Evolutionary conservation across 2,888 invertebrate species (phyloP).

Genomic region (Mellilla xanthometata): DNA sequence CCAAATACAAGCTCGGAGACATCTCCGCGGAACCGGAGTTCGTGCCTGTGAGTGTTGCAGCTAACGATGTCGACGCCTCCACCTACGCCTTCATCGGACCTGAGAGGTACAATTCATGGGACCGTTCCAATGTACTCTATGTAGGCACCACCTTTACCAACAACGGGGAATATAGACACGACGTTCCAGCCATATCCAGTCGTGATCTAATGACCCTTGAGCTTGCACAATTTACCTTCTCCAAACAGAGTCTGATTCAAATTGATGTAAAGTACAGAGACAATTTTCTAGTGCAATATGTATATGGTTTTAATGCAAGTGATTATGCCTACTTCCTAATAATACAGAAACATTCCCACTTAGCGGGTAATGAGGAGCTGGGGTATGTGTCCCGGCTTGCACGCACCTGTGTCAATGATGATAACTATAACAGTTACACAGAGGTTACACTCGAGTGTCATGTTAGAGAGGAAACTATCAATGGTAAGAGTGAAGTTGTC

Average conservation of each 20-base stretch:
- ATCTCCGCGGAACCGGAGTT: slow-evolving; percentile 89
- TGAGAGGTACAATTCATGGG: slow-evolving; percentile 93
- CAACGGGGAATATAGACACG: slow-evolving; percentile 94
- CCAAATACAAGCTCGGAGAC: slow-evolving; percentile 91
- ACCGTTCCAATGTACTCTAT: slow-evolving; percentile 92
- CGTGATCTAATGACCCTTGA: slow-evolving; percentile 91
- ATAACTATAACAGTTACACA: slow-evolving; percentile 97
- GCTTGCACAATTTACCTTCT: slow-evolving; percentile 91
- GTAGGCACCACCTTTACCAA: slow-evolving; percentile 97
- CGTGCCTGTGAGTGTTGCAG: slow-evolving; percentile 92
- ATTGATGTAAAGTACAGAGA: slow-evolving; percentile 97
- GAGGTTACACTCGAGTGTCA: slow-evolving; percentile 96
- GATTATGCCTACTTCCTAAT: slow-evolving; percentile 98
- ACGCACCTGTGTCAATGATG: slow-evolving; percentile 96
- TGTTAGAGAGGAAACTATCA: slow-evolving; percentile 83
- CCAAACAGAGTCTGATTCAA: slow-evolving; percentile 91
- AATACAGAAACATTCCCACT: slow-evolving; percentile 95
- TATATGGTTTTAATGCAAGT: slow-evolving; percentile 97
- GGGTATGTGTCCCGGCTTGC: slow-evolving; percentile 95
- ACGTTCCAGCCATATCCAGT: slow-evolving; percentile 95
- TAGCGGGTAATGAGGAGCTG: slow-evolving; percentile 93
- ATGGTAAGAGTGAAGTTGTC: slow-evolving; percentile 75
- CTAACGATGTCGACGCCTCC: slow-evolving; percentile 94
- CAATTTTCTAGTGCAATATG: slow-evolving; percentile 97
- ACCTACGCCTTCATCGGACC: slow-evolving; percentile 97